Evolutionary conservation across 1,140 invertebrate species (phyloP).

Genomic region (Vollenhovia emeryi): DNA sequence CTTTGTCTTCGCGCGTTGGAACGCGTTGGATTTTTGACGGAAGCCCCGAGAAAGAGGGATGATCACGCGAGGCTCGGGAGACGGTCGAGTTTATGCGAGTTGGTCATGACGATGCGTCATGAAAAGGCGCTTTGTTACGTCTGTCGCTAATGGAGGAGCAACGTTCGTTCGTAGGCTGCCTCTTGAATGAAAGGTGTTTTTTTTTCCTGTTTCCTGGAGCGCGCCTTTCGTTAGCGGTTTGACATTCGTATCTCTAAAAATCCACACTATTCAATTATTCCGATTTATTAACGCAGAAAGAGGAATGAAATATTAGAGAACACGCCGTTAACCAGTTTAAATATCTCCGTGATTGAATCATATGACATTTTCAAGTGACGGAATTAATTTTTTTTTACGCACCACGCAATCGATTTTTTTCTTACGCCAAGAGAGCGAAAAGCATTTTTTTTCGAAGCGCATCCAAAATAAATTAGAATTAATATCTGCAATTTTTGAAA

Average conservation of each 20-base stretch:
- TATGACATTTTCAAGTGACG: not conserved
- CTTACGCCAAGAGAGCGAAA: not conserved
- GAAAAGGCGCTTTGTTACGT: slow-evolving; percentile 53
- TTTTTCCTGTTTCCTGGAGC: not conserved
- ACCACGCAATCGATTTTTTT: not conserved
- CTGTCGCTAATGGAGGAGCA: slow-evolving; percentile 53
- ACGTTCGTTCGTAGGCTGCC: slow-evolving; percentile 22
- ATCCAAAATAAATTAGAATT: not conserved
- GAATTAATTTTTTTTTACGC: slow-evolving; percentile 1
- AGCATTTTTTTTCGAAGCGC: not conserved
- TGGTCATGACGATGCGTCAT: slow-evolving; percentile 34
- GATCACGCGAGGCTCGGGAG: slow-evolving; percentile 40
- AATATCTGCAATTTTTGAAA: not conserved
- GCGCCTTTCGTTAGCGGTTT: slow-evolving; percentile 19
- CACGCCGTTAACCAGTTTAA: not conserved
- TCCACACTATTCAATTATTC: slow-evolving; percentile 39
- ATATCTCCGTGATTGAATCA: slow-evolving; percentile 16
- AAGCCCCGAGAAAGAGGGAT: slow-evolving; percentile 54
- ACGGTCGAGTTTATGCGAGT: slow-evolving; percentile 43
- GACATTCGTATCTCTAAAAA: slow-evolving; percentile 11
- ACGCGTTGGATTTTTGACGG: slow-evolving; percentile 53
- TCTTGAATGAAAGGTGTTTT: slow-evolving; percentile 30
- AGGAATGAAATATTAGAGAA: slow-evolving; percentile 5
- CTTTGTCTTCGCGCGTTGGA: slow-evolving; percentile 47
- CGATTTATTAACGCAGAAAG: slow-evolving; percentile 26